Evolutionary conservation across 2,113 vertebrate genomes (phyloP).

Genomic region (Equus przewalskii): DNA sequence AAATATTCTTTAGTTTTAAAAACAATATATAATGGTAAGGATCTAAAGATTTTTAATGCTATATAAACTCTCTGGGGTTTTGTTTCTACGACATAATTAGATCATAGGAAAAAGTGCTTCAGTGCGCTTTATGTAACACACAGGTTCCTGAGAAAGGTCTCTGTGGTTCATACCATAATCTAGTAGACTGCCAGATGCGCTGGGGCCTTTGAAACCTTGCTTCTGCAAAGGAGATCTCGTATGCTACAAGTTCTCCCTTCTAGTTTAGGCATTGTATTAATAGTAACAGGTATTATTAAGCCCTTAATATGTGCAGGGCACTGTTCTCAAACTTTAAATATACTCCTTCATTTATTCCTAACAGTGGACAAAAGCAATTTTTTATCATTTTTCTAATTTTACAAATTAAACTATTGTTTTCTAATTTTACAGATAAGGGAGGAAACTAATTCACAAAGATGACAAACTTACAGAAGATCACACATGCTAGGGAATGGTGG

Average conservation of each 20-base stretch:
- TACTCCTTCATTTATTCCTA: not conserved
- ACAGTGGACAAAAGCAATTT: not conserved
- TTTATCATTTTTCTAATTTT: not conserved
- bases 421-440: conserved; percentile 35
- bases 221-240: not conserved
- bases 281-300: not conserved
- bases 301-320: not conserved
- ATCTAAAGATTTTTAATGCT: not conserved
- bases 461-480: not conserved
- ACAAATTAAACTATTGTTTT: not conserved
- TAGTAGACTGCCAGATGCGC: not conserved
- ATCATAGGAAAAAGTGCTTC: not conserved
- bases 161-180: not conserved
- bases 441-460: conserved; percentile 29
- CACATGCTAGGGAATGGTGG: not conserved
- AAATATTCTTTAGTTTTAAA: conserved; percentile 12
- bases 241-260: not conserved
- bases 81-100: not conserved
- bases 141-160: not conserved
- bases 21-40: not conserved
- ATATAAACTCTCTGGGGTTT: not conserved
- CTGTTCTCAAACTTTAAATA: not conserved
- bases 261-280: not conserved
- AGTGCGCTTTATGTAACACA: not conserved
- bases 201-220: not conserved